Percentiles rank a stretch among this genome's conserved stretches.
Conservation (phyloP, 2,113 vertebrate genomes). For the Raphicerus campestris region DNA sequence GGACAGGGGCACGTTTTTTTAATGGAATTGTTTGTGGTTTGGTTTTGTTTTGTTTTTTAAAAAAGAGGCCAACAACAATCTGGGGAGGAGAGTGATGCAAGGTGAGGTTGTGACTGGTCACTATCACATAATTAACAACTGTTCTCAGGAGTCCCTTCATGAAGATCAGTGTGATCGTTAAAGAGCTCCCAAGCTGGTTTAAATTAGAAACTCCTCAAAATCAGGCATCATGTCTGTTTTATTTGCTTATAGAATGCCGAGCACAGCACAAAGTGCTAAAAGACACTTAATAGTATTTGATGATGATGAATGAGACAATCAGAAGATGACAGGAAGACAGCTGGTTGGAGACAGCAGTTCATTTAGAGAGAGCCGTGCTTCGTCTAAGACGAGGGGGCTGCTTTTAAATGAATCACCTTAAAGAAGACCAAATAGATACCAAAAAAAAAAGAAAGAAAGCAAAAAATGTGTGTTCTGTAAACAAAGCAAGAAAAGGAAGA, state of each 20-base stretch:
- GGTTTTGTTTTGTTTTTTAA: accelerated
- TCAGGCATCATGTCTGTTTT: conserved; percentile 53
- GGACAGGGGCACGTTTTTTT: background rate
- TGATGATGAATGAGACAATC: conserved; percentile 74
- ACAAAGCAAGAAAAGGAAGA: background rate
- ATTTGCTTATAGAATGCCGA: conserved; percentile 58
- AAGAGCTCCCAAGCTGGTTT: conserved; percentile 7
- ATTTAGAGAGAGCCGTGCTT: background rate
- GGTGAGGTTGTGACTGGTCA: background rate
- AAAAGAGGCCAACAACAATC: background rate
- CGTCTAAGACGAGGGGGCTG: conserved; percentile 15
- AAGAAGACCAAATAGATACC: conserved; percentile 22
- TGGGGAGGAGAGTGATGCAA: background rate
- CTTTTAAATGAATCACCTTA: conserved; percentile 60
- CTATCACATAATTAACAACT: background rate
- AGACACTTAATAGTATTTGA: conserved; percentile 72
- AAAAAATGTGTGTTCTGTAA: background rate
- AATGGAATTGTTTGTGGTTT: background rate
- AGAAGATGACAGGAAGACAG: conserved; percentile 66
- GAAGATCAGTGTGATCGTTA: background rate
- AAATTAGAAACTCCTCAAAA: conserved; percentile 17
- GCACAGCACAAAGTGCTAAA: conserved; percentile 66
- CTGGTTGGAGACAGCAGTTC: conserved; percentile 32
- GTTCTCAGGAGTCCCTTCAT: background rate
- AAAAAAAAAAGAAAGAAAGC: background rate